A percentile compares a stretch with the other conserved stretches of the same genome.
phyloP scores from a whole-genome alignment of 2,888 invertebrate genomes.

The Nesidiocoris tenuis region DNA sequence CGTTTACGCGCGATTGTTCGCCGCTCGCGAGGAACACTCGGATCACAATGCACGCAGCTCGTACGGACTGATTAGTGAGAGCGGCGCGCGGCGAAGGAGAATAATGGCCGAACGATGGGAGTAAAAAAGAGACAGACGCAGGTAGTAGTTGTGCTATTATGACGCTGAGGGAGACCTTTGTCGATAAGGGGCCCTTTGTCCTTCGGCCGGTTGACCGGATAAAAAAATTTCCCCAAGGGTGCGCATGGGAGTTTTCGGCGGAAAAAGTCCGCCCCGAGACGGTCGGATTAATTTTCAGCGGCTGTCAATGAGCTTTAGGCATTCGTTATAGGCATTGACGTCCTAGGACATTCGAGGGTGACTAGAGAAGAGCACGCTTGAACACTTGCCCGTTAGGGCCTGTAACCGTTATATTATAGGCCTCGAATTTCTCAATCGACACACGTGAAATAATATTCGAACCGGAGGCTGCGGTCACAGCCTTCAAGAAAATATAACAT shows the following conservation, averaged over 20 bases:
- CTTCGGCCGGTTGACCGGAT: background rate
- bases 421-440: background rate
- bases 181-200: background rate
- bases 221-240: background rate
- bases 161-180: slow-evolving; percentile 31
- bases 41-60: too few species aligned
- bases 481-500: background rate
- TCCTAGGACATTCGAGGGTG: background rate
- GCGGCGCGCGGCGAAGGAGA: slow-evolving; percentile 30
- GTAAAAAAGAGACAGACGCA: slow-evolving; percentile 22
- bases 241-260: background rate
- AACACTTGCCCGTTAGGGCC: background rate
- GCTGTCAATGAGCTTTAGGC: background rate
- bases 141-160: slow-evolving; percentile 42
- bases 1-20: too few species aligned
- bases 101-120: slow-evolving; percentile 19
- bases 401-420: too few species aligned
- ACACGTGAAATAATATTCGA: background rate
- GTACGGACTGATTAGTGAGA: slow-evolving; percentile 43
- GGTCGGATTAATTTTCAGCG: background rate
- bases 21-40: too few species aligned
- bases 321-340: background rate
- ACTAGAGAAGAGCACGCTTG: background rate
- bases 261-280: background rate
- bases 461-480: background rate